Base-by-base conservation (phyloP, 1,140 invertebrate species). In the Brachionus paranguensis region DNA sequence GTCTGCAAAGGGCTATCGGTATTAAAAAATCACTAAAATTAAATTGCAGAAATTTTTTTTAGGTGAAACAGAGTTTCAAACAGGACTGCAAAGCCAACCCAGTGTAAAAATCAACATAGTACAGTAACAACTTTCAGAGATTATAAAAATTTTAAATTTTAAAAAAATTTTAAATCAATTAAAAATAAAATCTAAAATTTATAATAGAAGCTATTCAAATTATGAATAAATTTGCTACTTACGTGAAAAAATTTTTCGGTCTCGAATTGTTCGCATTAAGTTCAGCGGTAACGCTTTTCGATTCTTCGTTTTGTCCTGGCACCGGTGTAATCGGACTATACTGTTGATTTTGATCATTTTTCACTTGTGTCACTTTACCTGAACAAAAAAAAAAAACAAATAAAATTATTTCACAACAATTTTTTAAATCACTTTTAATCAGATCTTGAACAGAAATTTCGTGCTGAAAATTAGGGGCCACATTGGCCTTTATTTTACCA, bases 401-500 rank as follows among this genome's bases (percentile, higher is more conserved):
- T 53, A 37, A 10, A 27, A 27, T 29, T 6, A 12, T 50, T 20
- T 37, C 7, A 50, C 8, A 76, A 11, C 1, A 5, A 37, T 0
- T 76, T 50, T 50, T n/a, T 50, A 24, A 24, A 10, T 76, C 27
- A 76, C 72, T 47, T 76, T 76, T 76, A 50, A 76, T 76, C 14
- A 76, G 27, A 76, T 76, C 78, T 41, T 81, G 53, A 47, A 81
- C 78, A 29, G 64, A 64, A n/a, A 81, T 64, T 37, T 81, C 78
- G 27, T 60, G 53, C 29, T 81, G 78, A 68, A 43, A 68, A 43
- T 81, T 68, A 14, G 53, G 53, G 4, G 78, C 64, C 24, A 81
- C 17, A 60, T 81, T 81, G 20, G 78, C 78, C 29, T 81, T 60
- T 20, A 81, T 68, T 60, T 68, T 81, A 45, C 78, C 78, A 81